phyloP scores from a whole-genome alignment of 2,113 vertebrate genomes.

The Sturnus vulgaris region DNA sequence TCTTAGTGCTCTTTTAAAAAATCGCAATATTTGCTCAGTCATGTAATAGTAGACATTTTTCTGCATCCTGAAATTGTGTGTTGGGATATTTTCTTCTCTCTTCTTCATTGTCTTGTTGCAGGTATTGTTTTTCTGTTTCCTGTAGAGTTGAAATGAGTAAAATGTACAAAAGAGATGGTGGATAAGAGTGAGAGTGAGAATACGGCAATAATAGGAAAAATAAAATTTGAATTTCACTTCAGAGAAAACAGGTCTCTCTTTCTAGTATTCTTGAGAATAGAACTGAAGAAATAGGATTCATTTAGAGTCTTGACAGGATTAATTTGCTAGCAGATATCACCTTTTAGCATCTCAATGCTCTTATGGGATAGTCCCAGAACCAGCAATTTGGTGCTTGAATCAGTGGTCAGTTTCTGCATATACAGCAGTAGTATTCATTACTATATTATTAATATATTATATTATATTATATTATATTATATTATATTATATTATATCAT shows the following conservation, averaged over 20 bases:
- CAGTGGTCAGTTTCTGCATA: background rate
- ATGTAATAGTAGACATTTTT: background rate
- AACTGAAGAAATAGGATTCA: background rate
- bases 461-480: too few species aligned
- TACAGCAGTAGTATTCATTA: background rate
- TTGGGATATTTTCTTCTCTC: background rate
- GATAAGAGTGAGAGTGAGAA: background rate
- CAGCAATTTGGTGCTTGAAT: background rate
- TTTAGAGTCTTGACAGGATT: background rate
- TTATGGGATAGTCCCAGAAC: background rate
- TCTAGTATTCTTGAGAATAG: background rate
- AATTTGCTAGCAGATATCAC: background rate
- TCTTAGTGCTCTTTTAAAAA: background rate
- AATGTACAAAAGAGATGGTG: background rate
- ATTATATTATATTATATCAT: too few species aligned
- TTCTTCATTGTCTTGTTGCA: background rate
- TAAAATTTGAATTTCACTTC: background rate
- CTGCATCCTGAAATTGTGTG: background rate
- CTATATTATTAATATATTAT: too few species aligned
- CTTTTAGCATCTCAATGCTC: background rate
- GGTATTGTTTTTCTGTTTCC: background rate
- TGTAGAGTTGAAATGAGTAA: background rate
- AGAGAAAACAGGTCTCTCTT: background rate
- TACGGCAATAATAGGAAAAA: background rate
- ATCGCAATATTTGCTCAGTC: background rate